phyloP scores from a whole-genome alignment of 2,113 vertebrate genomes.

The Psittacula cyanocephala region DNA sequence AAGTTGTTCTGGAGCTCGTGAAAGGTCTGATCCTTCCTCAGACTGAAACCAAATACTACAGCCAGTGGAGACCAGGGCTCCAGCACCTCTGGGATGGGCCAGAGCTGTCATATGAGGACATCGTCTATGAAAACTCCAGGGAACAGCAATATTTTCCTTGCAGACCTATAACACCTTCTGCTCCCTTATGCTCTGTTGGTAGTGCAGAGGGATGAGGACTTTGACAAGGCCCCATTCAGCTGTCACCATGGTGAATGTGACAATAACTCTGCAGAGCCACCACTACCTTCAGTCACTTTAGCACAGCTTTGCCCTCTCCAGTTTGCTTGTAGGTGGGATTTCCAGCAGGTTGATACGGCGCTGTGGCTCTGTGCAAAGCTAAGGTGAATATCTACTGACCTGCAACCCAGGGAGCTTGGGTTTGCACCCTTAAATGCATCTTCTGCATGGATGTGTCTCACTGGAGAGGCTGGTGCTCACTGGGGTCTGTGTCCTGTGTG shows the following conservation, averaged over 20 bases:
- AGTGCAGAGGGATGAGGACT: neutral
- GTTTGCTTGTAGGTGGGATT: neutral
- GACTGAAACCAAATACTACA: neutral
- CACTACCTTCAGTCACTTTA: rapidly evolving
- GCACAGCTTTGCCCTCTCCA: neutral
- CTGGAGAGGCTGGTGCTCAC: neutral
- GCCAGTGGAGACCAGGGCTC: rapidly evolving
- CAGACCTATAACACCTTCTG: neutral
- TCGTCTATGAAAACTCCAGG: neutral
- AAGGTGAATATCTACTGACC: rapidly evolving
- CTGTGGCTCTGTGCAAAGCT: neutral
- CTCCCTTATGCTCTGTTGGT: neutral
- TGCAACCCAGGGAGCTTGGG: neutral
- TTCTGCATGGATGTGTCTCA: neutral
- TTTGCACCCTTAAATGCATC: neutral
- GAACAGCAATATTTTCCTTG: neutral
- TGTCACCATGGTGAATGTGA: neutral
- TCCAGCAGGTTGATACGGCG: neutral
- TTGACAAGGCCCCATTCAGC: neutral
- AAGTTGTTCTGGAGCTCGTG: constrained; percentile 8
- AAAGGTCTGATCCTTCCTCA: neutral
- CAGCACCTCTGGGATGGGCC: neutral
- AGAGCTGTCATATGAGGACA: neutral
- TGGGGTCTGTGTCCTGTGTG: rapidly evolving
- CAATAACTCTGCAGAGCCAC: neutral